These are phyloP conservation scores for Sepiola atlantica DNA, from an alignment of 2,888 invertebrate genomes.

Conservation along the genomic window DNA sequence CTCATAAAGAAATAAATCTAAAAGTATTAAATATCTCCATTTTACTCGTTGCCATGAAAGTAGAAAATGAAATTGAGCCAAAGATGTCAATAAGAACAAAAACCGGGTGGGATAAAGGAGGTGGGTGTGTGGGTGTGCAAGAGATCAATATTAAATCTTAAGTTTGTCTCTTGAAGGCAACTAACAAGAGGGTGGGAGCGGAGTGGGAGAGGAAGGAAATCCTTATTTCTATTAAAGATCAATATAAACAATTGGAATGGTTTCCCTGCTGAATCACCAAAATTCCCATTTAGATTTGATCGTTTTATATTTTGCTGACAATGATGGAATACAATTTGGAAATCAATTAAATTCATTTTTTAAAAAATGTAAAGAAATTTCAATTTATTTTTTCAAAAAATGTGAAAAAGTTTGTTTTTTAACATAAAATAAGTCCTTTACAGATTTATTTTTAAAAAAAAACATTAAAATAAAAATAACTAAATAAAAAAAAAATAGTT, in stretches of 20 bases:
- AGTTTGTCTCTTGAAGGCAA: neutral
- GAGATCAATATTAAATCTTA: neutral
- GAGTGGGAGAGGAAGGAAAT: neutral
- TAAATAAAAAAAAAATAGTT: no score
- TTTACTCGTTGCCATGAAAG: neutral
- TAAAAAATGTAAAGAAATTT: no score
- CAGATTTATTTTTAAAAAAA: neutral
- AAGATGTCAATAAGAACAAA: neutral
- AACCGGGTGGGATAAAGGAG: no score
- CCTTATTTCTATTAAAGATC: neutral
- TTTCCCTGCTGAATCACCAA: neutral
- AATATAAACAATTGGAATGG: neutral
- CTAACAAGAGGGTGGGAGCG: neutral
- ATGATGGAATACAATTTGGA: neutral
- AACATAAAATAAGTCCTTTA: neutral
- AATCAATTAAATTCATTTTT: no score
- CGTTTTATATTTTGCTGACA: neutral
- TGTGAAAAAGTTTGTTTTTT: no score
- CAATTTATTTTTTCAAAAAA: no score
- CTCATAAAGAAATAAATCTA: neutral
- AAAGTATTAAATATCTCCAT: neutral
- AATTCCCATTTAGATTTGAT: neutral
- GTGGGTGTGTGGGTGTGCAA: no score
- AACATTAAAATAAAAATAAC: no score
- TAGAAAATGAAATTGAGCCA: neutral